A percentile compares a stretch with the other conserved stretches of the same genome.
Conservation (phyloP, 2,888 invertebrate species). For the Tridacna gigas region DNA sequence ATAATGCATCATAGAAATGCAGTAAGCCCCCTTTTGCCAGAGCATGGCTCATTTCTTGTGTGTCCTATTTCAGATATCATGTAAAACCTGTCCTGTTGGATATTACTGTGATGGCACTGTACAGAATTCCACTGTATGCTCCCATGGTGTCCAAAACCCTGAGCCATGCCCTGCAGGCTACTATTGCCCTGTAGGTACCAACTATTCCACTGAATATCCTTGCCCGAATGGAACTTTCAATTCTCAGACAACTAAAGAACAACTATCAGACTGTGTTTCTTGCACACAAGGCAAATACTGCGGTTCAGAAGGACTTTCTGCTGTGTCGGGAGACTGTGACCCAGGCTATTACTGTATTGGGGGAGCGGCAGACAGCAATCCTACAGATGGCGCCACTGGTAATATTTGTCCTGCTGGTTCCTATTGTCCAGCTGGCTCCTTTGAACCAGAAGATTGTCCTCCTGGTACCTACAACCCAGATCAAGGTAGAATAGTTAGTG, state of each 20-base stretch:
- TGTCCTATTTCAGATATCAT: conserved; percentile 67
- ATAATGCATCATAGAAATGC: too few species aligned
- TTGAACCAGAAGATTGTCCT: conserved; percentile 74
- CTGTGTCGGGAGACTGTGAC: conserved; percentile 74
- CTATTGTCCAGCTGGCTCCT: conserved; percentile 80
- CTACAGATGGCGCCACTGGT: conserved; percentile 76
- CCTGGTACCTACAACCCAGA: conserved; percentile 80
- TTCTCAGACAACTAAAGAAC: conserved; percentile 66
- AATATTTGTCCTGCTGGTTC: conserved; percentile 77
- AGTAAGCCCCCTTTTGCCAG: too few species aligned
- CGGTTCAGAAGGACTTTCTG: conserved; percentile 71
- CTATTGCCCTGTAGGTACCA: conserved; percentile 80
- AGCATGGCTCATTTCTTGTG: too few species aligned
- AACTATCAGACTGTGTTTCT: conserved; percentile 74
- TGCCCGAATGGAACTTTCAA: conserved; percentile 82
- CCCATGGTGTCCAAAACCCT: conserved; percentile 83
- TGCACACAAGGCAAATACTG: conserved; percentile 82
- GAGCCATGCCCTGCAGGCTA: conserved; percentile 77
- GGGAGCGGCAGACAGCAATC: conserved; percentile 71
- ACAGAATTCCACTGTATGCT: conserved; percentile 80
- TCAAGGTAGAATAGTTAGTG: conserved; percentile 63
- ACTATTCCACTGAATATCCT: conserved; percentile 73
- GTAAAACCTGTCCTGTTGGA: conserved; percentile 79
- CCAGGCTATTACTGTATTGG: conserved; percentile 76
- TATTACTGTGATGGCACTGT: conserved; percentile 82